phyloP scores from a whole-genome alignment of 2,888 invertebrate genomes.

The Molorchus minor region DNA sequence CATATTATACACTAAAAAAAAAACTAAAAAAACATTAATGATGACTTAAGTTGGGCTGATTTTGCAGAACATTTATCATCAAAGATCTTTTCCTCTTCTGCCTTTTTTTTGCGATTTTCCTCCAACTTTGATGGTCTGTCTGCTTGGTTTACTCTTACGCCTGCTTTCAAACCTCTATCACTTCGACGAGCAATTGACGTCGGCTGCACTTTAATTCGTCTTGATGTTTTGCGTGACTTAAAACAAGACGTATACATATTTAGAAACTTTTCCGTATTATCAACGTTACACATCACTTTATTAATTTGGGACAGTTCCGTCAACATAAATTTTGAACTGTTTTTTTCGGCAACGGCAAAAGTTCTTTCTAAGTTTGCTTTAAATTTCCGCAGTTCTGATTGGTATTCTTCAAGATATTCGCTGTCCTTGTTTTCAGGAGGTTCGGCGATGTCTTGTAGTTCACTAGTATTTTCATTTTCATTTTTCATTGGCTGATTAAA shows the following conservation, averaged over 20 bases:
- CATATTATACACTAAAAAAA: constrained; percentile 2
- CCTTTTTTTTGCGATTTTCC: constrained; percentile 6
- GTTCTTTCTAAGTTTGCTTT: neutral
- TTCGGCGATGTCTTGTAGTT: neutral
- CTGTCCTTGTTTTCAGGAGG: neutral
- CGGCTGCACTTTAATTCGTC: constrained; percentile 20
- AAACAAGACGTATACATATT: constrained; percentile 4
- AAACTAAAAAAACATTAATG: too few relatives aligned
- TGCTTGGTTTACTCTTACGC: constrained; percentile 19
- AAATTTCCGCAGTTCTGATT: constrained; percentile 1
- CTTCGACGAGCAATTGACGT: constrained; percentile 23
- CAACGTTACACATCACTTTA: constrained; percentile 2
- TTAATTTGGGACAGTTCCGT: constrained; percentile 3
- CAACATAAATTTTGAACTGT: neutral
- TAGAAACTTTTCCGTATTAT: constrained; percentile 1
- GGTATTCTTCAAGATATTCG: constrained; percentile 2
- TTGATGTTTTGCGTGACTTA: constrained; percentile 1
- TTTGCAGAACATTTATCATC: constrained; percentile 11
- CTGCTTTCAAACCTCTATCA: constrained; percentile 20
- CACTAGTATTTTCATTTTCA: constrained; percentile 3
- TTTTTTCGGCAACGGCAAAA: constrained; percentile 1
- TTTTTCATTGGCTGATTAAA: neutral
- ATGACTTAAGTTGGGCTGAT: neutral
- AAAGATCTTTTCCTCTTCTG: constrained; percentile 7
- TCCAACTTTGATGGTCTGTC: neutral